phyloP scores from a whole-genome alignment of 2,888 invertebrate genomes.

The Tinea pellionella region DNA sequence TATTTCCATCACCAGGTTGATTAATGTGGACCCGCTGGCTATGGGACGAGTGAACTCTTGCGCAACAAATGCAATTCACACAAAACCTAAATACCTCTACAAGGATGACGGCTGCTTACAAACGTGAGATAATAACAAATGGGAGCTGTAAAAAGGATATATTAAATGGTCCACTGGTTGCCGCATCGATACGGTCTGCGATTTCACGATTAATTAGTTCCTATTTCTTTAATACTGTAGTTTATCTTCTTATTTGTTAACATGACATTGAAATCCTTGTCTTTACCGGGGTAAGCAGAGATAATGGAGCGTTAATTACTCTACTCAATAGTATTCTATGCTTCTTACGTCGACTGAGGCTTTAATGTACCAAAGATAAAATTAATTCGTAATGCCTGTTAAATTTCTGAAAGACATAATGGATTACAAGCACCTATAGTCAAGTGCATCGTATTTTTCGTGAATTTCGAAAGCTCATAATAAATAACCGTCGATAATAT shows the following conservation, averaged over 20 bases:
- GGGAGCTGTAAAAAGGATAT: background rate
- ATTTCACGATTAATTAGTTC: slow-evolving; percentile 1
- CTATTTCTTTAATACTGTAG: background rate
- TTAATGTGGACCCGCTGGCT: slow-evolving; percentile 24
- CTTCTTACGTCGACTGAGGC: no score
- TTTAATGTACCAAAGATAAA: no score
- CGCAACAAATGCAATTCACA: slow-evolving; percentile 15
- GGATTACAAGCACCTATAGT: background rate
- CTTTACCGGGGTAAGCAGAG: no score
- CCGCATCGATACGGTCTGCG: background rate
- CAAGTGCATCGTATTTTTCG: background rate
- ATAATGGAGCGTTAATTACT: no score
- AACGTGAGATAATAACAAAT: slow-evolving; percentile 7
- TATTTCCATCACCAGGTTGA: slow-evolving; percentile 19
- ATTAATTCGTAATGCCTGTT: background rate
- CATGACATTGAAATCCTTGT: no score
- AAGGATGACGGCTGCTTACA: slow-evolving; percentile 10
- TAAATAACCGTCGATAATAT: background rate
- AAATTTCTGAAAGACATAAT: background rate
- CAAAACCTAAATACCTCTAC: slow-evolving; percentile 12
- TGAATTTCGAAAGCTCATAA: background rate
- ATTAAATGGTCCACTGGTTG: background rate
- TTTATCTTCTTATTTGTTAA: background rate
- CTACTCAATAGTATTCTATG: no score
- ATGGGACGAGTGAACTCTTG: slow-evolving; percentile 18